Base-by-base conservation (phyloP, 2,888 invertebrate genomes). In the Lasioglossum calceatum region DNA sequence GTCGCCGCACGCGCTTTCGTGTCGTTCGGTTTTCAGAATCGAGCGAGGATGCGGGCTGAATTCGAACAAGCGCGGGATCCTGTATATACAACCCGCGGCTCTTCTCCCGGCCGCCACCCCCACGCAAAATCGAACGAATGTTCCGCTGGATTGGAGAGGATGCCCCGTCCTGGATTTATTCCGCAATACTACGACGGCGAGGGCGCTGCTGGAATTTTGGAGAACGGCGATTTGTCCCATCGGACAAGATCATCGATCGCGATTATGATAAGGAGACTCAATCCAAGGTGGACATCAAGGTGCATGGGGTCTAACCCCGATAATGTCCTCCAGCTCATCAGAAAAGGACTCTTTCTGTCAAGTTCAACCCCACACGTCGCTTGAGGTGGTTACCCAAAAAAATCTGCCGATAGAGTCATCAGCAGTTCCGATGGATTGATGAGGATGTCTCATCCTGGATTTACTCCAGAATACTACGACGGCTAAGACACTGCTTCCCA, bases 1-100 rank as follows among this genome's bases (percentile, higher is more conserved):
- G 94, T 95, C 94, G 94, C 94, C 93, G 92, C 92, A 90, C 90
- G 88, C 86, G 86, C 86, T 79, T 86, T 87, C 90, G 90, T 82
- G 78, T 87, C 90, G 88, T 86, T 91, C 90, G 88, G 79, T 89
- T 87, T 91, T 89, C 86, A 76, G 87, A 87, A 87, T 87, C 84
- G 72, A 73, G 77, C 64, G 72, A 78, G 82, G 71, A 84, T 77
- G 77, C 77, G 77, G 36, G 36, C 77, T 58, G 84, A 81, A 77
- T 81, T 36, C 77, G 77, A 81, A 77, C 76, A 58, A 58, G 32
- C 78, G 16, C 50, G 47, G 54, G 75, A 32, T 23, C 47, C 42
- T 47, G 19, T 75, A 36, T 42, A 27, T 2, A 2, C 64, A 12
- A 12, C 32, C 16, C 32, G 32, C 64, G 27, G 4, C 61, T 64